Conservation (phyloP, 2,113 vertebrate genomes). For the Sciurus niger region DNA sequence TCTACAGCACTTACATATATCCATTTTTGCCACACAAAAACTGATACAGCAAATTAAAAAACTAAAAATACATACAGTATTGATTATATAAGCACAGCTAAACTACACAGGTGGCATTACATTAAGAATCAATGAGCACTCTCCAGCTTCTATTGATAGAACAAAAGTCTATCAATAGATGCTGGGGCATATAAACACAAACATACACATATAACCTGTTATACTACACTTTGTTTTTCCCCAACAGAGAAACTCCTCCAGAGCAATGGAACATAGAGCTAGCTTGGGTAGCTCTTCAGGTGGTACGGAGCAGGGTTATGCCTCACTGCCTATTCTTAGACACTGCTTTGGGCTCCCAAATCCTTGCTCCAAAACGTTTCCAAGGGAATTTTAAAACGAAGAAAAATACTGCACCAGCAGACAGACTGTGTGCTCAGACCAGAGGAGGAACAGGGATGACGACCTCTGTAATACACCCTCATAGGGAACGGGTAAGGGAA, state of each 20-base stretch:
- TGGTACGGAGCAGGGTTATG: background rate
- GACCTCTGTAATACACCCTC: background rate
- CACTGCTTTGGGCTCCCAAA: background rate
- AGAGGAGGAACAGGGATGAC: background rate
- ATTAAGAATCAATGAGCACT: no score
- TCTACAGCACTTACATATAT: no score
- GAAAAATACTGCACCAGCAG: conserved; percentile 22
- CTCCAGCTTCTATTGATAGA: no score
- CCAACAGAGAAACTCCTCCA: background rate
- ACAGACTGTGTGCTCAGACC: background rate
- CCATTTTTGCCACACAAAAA: no score
- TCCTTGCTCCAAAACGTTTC: conserved; percentile 14
- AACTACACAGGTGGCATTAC: no score
- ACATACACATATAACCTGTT: background rate
- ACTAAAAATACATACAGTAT: no score
- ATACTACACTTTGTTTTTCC: background rate
- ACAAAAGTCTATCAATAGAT: no score
- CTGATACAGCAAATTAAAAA: no score
- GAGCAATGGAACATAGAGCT: background rate
- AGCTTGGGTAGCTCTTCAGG: background rate
- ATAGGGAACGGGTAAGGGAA: background rate
- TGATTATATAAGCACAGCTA: no score
- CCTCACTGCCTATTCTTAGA: background rate
- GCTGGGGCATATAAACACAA: background rate
- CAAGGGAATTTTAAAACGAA: conserved; percentile 42